A percentile compares a stretch with the other conserved stretches of the same genome.
Evolutionary conservation across 2,888 invertebrate genomes (phyloP).

Genomic region (Calliopum simillimum): DNA sequence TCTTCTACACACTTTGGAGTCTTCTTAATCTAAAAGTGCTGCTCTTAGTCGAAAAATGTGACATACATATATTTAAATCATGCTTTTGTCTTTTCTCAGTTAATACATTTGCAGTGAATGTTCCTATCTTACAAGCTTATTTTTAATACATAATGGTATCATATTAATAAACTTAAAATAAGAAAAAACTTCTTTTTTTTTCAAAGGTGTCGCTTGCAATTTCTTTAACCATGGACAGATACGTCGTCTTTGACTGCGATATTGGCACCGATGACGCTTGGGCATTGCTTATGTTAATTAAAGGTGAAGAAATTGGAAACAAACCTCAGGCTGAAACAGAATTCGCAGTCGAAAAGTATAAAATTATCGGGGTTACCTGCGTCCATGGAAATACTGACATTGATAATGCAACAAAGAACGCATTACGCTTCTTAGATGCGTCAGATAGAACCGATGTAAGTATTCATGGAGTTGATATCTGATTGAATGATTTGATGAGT

Average conservation of each 20-base stretch:
- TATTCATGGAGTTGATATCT: conserved; percentile 37
- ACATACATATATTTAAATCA: no score
- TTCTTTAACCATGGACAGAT: conserved; percentile 39
- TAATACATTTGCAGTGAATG: no score
- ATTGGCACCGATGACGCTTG: conserved; percentile 74
- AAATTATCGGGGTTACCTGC: conserved; percentile 77
- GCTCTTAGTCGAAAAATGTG: no score
- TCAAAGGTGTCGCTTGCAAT: no score
- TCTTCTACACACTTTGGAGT: no score
- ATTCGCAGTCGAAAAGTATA: conserved; percentile 33
- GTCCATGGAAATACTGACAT: conserved; percentile 79
- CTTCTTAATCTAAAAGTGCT: no score
- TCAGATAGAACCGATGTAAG: conserved; percentile 74
- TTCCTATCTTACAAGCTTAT: no score
- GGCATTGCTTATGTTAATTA: conserved; percentile 71
- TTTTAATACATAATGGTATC: no score
- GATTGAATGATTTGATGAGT: background rate
- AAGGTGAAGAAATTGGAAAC: conserved; percentile 64
- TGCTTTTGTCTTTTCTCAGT: no score
- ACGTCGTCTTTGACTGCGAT: conserved; percentile 72
- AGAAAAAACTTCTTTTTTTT: no score
- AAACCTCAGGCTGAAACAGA: no score
- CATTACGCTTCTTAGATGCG: conserved; percentile 74
- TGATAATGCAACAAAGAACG: conserved; percentile 76
- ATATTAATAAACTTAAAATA: no score